Evolutionary conservation across 2,797 vertebrate genomes (phyloP), one percentile per base, ranked within the genome.

Genomic region (Pipistrellus kuhlii): DNA sequence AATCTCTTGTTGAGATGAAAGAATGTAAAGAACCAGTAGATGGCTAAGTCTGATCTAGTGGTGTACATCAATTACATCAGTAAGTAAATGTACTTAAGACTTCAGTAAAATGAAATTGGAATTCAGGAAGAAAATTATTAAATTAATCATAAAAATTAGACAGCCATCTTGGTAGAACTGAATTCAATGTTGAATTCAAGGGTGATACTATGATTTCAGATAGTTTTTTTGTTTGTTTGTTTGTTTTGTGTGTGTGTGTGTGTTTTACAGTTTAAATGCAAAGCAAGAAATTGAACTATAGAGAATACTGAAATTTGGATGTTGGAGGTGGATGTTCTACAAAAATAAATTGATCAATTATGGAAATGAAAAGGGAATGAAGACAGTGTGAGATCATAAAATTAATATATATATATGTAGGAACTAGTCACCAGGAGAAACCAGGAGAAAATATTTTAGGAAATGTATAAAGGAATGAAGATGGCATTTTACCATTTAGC

Each of bases 401-500:
- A 73, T 44, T n/a, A n/a, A 75, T 12, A 21, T 20, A 53, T n/a
- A 64, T 77, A 76, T 46, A 41, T 11, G 8, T 10, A 87, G 82
- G 30, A 90, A 59, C 5, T 6, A 75, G 69, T 1, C 10, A 93
- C 72, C 2, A 76, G 12, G 9, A 91, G 27, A 93, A 93, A 93
- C 72, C 2, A 76, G 12, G 9, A 91, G 27, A 93, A 93, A 82
- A 78, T 88, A 14, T 80, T 83, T 71, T 57, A 77, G 53, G 48
- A 80, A 55, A 62, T 69, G 3, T 53, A 57, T 59, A 44, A 87
- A 94, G 89, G 59, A 69, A 88, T 64, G 21, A 12, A 80, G 30
- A 87, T 86, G 83, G 3, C 35, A 89, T 91, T 95, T 94, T 91
- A 88, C 30, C 81, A 86, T 92, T 95, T 81, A 94, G 32, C 64